Base-by-base conservation (phyloP, 2,888 invertebrate genomes). In the Conops quadrifasciatus region DNA sequence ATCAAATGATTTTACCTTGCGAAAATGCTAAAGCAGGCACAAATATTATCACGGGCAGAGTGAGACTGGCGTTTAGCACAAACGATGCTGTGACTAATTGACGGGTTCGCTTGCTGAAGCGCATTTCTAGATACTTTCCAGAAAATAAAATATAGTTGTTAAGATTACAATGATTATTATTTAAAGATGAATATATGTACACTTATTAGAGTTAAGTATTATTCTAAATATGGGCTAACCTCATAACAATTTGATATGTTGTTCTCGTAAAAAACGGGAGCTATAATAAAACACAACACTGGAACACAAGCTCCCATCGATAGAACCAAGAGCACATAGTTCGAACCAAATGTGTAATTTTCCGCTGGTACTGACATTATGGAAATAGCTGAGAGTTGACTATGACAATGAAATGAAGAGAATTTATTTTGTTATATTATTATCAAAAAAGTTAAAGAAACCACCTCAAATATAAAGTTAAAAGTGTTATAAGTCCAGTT, bases 351-450 rank as follows among this genome's bases (percentile, higher is more conserved):
- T 9, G 84, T 77, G 77, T 89, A 89, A 72, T 85, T 85, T 76
- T 89, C 89, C 0, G 88, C 86, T 0, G 89, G 88, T 16, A 87
- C 86, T 1, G 89, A 87, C 78, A 89, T 85, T 15, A 89, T 85
- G 0, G 89, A 86, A 30, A 89, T 86, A n/a, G 88, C 89, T 0
- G 89, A 89, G 75, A 89, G 83, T 76, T 88, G 88, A 73, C 88
- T 88, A 69, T 2, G 78, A 58, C 3, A 43, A 16, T 63, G 16
- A 24, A 49, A n/a, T 19, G 60, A 60, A 49, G 9, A 63, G 1
- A 53, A 13, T 11, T 15, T n/a, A 7, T 11, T 62, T 62, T 28
- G 62, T 28, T 36, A 36, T 2, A 24, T 16, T n/a, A 13, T 7
- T 28, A 15, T 16, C 19, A 15, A 30, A 62, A 19, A 5, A 62